Base-by-base conservation (phyloP, 30 jellyfish, hydroid and myxozoan genomes). In the Phacellophora camtschatica region DNA sequence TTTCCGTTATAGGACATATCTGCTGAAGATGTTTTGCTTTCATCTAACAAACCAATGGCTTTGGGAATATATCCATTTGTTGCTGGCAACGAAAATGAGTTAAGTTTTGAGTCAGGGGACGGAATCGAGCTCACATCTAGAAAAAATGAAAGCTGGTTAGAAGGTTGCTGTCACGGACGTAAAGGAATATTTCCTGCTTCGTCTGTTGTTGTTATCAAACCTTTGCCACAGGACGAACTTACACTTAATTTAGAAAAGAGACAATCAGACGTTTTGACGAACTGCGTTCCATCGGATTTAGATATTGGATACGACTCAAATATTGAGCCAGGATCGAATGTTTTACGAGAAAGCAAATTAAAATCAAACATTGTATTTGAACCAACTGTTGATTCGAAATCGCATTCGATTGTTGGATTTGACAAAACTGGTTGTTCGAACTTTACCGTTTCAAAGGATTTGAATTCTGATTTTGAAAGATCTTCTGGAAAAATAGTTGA, bases 51-150 rank as follows among this genome's bases (percentile, higher is more conserved):
- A 35, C 92, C 92, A 33, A 54, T 18, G 32, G 92, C 92, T 8
- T 73, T 81, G 3, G 92, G 83, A 18, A 53, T 81, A 6, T 46
- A 81, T 43, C 30, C 84, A 5, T 81, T 66, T 68, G 79, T 66
- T 56, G 92, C 92, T 32, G 84, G 76, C 84, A 50, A 55, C 69
- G 85, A 81, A 43, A 45, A 37, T 29, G 92, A 81, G 37, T 62
- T 81, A 18, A 6, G 78, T 5, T 81, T 81, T 55, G 56, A 64
- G 11, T 19, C 77, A 16, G 92, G 92, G 22, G 92, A 81, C 69
- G 56, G 78, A 22, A 81, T 81, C 57, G 84, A 81, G 29, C 85
- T 81, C 22, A 28, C 53, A 4, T 66, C 84, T 23, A 29, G 29
- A 46, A 64, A n/a, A 19, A 45, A 58, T 10, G 77, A 81, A 12